Base-by-base conservation (phyloP, 2,888 invertebrate genomes). In the Ischnus inquisitorius region DNA sequence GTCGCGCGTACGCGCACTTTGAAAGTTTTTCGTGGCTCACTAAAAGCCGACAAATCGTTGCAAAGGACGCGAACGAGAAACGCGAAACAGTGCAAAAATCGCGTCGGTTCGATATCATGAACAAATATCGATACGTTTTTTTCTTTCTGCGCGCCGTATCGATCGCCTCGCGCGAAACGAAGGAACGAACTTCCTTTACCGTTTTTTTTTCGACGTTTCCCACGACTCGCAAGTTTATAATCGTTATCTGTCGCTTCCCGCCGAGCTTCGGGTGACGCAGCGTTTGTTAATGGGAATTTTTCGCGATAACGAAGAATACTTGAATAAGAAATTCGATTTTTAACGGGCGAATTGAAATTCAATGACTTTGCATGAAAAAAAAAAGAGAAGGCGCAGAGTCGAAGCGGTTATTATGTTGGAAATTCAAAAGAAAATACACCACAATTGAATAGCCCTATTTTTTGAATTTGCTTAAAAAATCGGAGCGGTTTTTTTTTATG, bases 271-370 rank as follows among this genome's bases (percentile, higher is more conserved):
- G 10, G 1, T 57, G 71, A 28, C 71, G 54, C 12, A 19, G 69
- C 12, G 12, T 51, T 34, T 51, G 10, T 16, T 34, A 25, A 69
- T 34, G 68, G n/a, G 19, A 19, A 16, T 10, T 54, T 69, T 6
- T 12, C 16, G 19, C 54, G 71, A 71, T 71, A 71, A 71, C 14
- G 22, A 51, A 2, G 39, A 69, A 19, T 51, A 54, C 3, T 3
- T 54, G 39, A n/a, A 39, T 54, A 28, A 60, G 60, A 25, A 14
- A 14, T 14, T 60, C 14, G 25, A 25, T 6, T 71, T 54, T 22
- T 22, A 57, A 41, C n/a, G 60, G 5, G 22, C 16, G 14, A 60
- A 1, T 22, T 54, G 19, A 12, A 22, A 54, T 22, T 4, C 34
- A 34, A 34, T 34, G 34, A 6, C 34, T 34, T 8, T 4, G 4